Evolutionary conservation across 1,140 invertebrate species (phyloP).

Genomic region (Andricus grossulariae): DNA sequence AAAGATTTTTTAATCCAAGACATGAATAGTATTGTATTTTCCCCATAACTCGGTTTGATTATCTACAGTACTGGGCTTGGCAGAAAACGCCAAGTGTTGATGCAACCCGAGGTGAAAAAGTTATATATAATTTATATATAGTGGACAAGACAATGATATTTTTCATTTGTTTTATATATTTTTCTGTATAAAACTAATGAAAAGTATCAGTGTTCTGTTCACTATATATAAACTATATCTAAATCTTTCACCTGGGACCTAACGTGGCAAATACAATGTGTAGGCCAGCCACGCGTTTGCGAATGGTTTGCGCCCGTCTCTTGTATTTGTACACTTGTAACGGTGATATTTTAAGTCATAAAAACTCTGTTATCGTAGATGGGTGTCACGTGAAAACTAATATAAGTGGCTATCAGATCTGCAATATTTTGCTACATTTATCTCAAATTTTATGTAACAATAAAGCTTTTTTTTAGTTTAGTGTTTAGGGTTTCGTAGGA

Average conservation of each 20-base stretch:
- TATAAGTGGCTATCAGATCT: background rate
- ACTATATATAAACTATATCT: too few species aligned
- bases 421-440: background rate
- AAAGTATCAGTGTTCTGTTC: too few species aligned
- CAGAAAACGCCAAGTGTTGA: conserved; percentile 12
- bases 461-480: background rate
- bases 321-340: background rate
- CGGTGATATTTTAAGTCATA: background rate
- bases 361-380: background rate
- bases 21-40: background rate
- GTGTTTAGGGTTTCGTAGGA: background rate
- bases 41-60: background rate
- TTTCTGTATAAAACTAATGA: too few species aligned
- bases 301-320: background rate
- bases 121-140: too few species aligned
- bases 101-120: too few species aligned
- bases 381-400: too few species aligned
- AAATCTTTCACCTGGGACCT: too few species aligned
- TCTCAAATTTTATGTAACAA: background rate
- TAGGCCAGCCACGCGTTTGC: background rate
- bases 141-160: too few species aligned
- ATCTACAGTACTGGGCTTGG: conserved; percentile 17
- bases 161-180: too few species aligned
- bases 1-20: too few species aligned
- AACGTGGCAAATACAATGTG: conserved; percentile 17